These are phyloP conservation scores for Dexiosoma caninum DNA, from an alignment of 2,888 invertebrate species.

Conservation along the genomic window DNA sequence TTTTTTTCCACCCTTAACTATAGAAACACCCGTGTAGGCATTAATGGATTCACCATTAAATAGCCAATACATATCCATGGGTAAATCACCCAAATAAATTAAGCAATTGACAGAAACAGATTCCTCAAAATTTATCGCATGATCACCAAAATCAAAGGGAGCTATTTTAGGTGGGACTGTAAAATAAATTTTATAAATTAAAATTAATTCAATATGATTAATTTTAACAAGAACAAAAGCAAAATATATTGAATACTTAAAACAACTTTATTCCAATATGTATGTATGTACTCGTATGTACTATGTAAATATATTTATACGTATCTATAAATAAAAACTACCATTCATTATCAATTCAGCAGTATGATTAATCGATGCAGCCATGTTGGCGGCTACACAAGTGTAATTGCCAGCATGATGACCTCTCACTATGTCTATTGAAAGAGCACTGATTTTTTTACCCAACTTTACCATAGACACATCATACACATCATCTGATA, in stretches of 20 bases:
- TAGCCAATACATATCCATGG: slow-evolving; percentile 80
- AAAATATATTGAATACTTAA: too few relatives aligned
- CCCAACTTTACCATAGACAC: slow-evolving; percentile 79
- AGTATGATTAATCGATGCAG: slow-evolving; percentile 81
- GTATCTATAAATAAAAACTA: slow-evolving; percentile 58
- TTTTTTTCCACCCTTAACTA: slow-evolving; percentile 80
- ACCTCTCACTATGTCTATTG: slow-evolving; percentile 84
- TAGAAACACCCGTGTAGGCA: slow-evolving; percentile 77
- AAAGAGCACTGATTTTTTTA: slow-evolving; percentile 82
- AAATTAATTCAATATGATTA: slow-evolving; percentile 3
- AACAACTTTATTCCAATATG: too few relatives aligned
- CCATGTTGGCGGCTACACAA: slow-evolving; percentile 83
- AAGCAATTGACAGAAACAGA: slow-evolving; percentile 81
- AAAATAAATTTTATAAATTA: not conserved
- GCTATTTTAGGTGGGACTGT: slow-evolving; percentile 86
- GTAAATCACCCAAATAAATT: slow-evolving; percentile 82
- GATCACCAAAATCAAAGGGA: slow-evolving; percentile 85
- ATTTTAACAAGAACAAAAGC: not conserved
- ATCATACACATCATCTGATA: slow-evolving; percentile 79
- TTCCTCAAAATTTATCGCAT: slow-evolving; percentile 83
- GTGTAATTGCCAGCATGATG: slow-evolving; percentile 85
- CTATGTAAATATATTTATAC: not conserved
- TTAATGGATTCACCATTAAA: slow-evolving; percentile 79
- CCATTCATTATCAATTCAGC: slow-evolving; percentile 82
- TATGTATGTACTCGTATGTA: too few relatives aligned